Evolutionary conservation across 2,797 vertebrate genomes (phyloP).

Genomic region (Melanotaenia trifasciata): DNA sequence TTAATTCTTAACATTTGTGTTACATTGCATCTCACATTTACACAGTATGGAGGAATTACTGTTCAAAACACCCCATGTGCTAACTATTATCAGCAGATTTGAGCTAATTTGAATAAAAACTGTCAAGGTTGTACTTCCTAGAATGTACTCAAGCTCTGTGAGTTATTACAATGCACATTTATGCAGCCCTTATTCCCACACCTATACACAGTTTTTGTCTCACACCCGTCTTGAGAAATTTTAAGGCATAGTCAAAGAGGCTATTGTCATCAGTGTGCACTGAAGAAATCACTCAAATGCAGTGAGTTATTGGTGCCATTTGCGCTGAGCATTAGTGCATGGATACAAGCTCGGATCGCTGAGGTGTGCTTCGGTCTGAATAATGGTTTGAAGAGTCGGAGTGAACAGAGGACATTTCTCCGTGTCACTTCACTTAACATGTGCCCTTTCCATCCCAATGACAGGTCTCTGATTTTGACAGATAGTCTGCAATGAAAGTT

Average conservation of each 20-base stretch:
- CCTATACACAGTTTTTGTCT: slow-evolving; percentile 1
- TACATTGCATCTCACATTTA: not conserved
- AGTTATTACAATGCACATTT: slow-evolving; percentile 43
- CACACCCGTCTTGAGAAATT: slow-evolving; percentile 46
- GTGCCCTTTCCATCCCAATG: slow-evolving; percentile 46
- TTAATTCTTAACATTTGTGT: not conserved
- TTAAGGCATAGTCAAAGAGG: slow-evolving; percentile 63
- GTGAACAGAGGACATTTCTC: slow-evolving; percentile 60
- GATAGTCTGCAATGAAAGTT: slow-evolving; percentile 28
- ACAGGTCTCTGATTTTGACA: slow-evolving; percentile 41
- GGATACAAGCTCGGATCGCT: slow-evolving; percentile 50
- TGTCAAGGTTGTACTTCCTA: slow-evolving; percentile 37
- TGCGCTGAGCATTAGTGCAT: slow-evolving; percentile 43
- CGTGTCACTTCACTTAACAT: slow-evolving; percentile 61
- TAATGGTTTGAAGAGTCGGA: slow-evolving; percentile 67
- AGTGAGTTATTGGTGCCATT: slow-evolving; percentile 66
- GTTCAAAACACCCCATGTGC: not conserved
- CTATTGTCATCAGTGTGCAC: slow-evolving; percentile 47
- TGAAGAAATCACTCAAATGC: slow-evolving; percentile 51
- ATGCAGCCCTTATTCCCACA: slow-evolving; percentile 17
- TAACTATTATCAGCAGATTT: slow-evolving; percentile 16
- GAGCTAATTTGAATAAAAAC: slow-evolving; percentile 37
- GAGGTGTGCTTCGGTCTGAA: slow-evolving; percentile 70
- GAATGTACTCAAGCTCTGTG: slow-evolving; percentile 29
- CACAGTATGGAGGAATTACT: not conserved